These are phyloP conservation scores for Poecilia picta DNA, from an alignment of 2,797 vertebrate genomes.

Conservation along the genomic window DNA sequence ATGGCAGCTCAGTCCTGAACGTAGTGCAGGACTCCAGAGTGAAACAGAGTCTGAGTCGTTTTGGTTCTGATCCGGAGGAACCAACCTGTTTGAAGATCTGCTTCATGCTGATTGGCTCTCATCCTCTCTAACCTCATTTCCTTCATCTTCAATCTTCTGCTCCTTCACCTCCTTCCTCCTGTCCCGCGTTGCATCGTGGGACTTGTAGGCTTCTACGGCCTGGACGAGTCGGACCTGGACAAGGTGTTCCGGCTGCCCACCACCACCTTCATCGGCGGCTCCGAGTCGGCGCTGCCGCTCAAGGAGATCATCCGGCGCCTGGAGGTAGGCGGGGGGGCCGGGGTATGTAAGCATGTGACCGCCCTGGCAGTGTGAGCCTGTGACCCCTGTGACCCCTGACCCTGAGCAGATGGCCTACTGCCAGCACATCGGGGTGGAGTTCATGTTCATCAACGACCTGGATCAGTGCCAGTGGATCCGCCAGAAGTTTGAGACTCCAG, in stretches of 20 bases:
- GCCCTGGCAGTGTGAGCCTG: no score
- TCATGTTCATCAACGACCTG: constrained; percentile 97
- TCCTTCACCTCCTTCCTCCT: constrained; percentile 23
- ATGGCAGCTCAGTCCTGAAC: neutral
- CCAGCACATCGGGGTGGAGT: constrained; percentile 90
- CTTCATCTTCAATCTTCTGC: neutral
- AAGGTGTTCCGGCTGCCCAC: constrained; percentile 95
- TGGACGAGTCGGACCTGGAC: constrained; percentile 92
- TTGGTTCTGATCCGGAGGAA: neutral
- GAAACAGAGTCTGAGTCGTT: neutral
- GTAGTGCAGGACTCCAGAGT: neutral
- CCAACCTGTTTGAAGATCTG: neutral
- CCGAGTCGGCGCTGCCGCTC: constrained; percentile 88
- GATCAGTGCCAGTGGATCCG: constrained; percentile 96
- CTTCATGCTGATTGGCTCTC: neutral
- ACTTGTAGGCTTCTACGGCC: constrained; percentile 90
- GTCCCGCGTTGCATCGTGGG: constrained; percentile 63
- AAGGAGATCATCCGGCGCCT: constrained; percentile 94
- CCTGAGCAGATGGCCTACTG: constrained; percentile 86
- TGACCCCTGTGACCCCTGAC: no score
- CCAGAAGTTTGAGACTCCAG: constrained; percentile 91
- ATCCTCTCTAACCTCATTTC: constrained; percentile 10
- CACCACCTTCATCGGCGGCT: constrained; percentile 96
- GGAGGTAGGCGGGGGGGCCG: constrained; percentile 85
- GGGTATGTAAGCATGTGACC: neutral